Base-by-base conservation (phyloP, 2,888 invertebrate species). In the Argynnis bischoffii region DNA sequence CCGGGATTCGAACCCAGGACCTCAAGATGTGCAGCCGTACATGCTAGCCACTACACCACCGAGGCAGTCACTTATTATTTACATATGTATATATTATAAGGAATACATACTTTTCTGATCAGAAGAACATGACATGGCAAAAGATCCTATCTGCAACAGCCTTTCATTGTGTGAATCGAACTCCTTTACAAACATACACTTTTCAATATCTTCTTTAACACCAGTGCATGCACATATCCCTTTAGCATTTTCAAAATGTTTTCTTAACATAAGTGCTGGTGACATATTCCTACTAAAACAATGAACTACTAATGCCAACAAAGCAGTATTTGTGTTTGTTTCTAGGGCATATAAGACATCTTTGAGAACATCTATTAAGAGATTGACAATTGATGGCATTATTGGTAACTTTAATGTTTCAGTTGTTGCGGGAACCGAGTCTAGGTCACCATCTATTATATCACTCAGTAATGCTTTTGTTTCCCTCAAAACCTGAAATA, bases 141-240 rank as follows among this genome's bases (percentile, higher is more conserved):
- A 96, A 60, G 94, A 89, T 56, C 95, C 95, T 76, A 96, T 95
- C 78, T 95, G 95, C 85, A 95, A 87, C 60, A 95, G 86, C 75
- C 95, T 93, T 78, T 96, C 96, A 76, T 94, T 94, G 69, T 94
- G 93, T 72, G 94, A 86, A 89, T 96, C 96, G 85, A 95, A 95
- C 48, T 94, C 93, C 70, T 93, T 94, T 14, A 95, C 92, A 69
- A 92, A 86, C 35, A 79, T 77, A 69, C 93, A 94, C 57, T 94
- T 84, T 74, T 94, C 93, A 1, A 78, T 77, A 11, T 78, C 73
- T 69, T 85, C 83, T 64, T 79, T 41, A 11, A 11, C 78, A n/a
- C 76, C 72, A 73, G 70, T 78, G 73, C 89, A 85, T 55, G 77
- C 57, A 71, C 92, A 90, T 5, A 69, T 72, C 1, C 76, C 79